A percentile compares a stretch with the other conserved stretches of the same genome.
These are phyloP conservation scores for Rambutsinella grinnellia DNA, from an alignment of 2,888 invertebrate genomes.

Conservation along the genomic window DNA sequence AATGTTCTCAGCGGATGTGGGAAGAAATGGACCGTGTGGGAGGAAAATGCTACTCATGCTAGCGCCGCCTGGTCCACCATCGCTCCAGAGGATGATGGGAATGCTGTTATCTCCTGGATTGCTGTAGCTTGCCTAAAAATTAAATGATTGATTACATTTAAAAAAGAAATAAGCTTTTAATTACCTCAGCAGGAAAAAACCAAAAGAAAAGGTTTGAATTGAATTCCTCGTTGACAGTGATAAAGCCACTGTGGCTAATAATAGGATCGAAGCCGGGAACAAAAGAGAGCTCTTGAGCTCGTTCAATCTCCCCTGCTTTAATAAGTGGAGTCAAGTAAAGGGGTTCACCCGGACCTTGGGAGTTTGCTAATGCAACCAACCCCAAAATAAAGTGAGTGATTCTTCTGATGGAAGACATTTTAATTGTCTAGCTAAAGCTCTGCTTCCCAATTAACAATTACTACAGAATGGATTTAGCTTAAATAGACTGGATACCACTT, in stretches of 20 bases:
- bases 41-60: slow-evolving; percentile 73
- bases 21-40: slow-evolving; percentile 75
- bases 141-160: background rate
- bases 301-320: too few relatives aligned
- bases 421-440: too few relatives aligned
- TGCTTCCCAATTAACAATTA: too few relatives aligned
- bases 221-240: slow-evolving; percentile 84
- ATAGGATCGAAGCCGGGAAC: too few relatives aligned
- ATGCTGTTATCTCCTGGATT: background rate
- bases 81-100: slow-evolving; percentile 73
- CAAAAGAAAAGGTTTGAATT: slow-evolving; percentile 92
- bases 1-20: background rate
- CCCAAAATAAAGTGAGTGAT: too few relatives aligned
- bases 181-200: slow-evolving; percentile 85
- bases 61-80: slow-evolving; percentile 75
- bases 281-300: too few relatives aligned
- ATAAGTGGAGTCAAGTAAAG: too few relatives aligned
- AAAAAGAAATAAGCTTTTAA: slow-evolving; percentile 11
- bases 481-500: too few relatives aligned
- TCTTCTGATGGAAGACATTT: too few relatives aligned
- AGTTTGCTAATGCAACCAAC: too few relatives aligned
- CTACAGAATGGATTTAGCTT: too few relatives aligned
- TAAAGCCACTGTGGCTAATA: slow-evolving; percentile 85
- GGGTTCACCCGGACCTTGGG: too few relatives aligned
- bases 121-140: background rate